Percentiles rank a stretch among this genome's conserved stretches.
These are phyloP conservation scores for Andricus grossulariae DNA, from an alignment of 1,140 invertebrate species.

Conservation along the genomic window DNA sequence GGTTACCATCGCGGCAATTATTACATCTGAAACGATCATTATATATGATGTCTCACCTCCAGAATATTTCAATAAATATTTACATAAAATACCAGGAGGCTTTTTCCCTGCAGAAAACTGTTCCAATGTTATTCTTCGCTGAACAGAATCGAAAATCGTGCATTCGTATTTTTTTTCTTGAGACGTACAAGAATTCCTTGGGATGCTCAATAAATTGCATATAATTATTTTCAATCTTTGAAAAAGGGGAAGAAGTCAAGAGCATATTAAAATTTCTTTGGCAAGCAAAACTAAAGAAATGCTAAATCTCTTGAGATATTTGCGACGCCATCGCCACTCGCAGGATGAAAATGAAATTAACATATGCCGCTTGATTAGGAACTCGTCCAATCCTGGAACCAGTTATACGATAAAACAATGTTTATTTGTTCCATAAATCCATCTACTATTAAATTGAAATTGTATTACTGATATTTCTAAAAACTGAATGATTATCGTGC, in stretches of 20 bases:
- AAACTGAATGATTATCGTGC: background rate
- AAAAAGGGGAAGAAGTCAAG: too few relatives aligned
- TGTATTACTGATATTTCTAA: background rate
- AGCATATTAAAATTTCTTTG: too few relatives aligned
- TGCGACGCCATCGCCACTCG: too few relatives aligned
- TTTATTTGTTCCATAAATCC: constrained; percentile 14
- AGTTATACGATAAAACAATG: constrained; percentile 14
- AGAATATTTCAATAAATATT: constrained; percentile 30
- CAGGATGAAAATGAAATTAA: constrained; percentile 18
- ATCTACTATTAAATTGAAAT: background rate
- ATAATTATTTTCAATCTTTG: too few relatives aligned
- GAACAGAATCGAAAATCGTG: background rate
- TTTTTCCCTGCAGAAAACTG: background rate
- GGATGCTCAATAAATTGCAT: too few relatives aligned
- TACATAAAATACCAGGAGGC: background rate
- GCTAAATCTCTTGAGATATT: too few relatives aligned
- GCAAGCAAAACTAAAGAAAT: too few relatives aligned
- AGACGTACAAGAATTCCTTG: background rate
- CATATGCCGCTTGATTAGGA: constrained; percentile 16
- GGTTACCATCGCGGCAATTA: constrained; percentile 12
- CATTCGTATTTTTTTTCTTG: background rate
- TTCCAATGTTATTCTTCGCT: background rate
- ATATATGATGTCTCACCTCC: constrained; percentile 6
- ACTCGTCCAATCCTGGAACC: background rate
- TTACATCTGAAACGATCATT: constrained; percentile 28